Evolutionary conservation across 2,888 invertebrate species (phyloP), one percentile per base, ranked within the genome.

Genomic region (Abscondita cerata): DNA sequence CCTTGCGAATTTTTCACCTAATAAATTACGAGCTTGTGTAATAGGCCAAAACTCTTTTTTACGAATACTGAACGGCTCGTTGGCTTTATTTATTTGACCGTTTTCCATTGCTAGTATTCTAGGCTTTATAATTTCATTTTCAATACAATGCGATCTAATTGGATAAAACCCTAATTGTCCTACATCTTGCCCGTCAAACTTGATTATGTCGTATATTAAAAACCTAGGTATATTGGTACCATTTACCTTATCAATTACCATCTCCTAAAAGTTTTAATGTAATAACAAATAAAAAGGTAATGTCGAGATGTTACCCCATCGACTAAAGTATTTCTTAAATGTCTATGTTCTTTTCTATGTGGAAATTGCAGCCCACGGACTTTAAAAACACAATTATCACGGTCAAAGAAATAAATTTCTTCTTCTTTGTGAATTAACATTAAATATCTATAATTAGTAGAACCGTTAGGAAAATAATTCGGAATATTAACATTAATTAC

Each of bases 201-300:
- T 86, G 33, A 99, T 87, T 55, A 98, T 90, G 76, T 99, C 99
- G 76, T 99, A 99, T 41, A 95, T 93, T 64, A 99, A 85, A 80
- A 92, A 98, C 44, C 99, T 86, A 0, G 97, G 96, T 70, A 91
- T 89, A 62, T 87, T 85, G 71, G 85, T 81, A 0, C 89, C 92
- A 8, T 87, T 80, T 11, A 89, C 90, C 81, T 89, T 91, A 77
- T 98, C 98, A 67, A 96, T 89, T 9, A 98, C 96, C 96, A 98
- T 95, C 87, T 98, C 98, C 96, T 96, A 77, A 44, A 83, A 83
- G 12, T 11, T 54, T 11, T 9, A 54, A n/a, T 38, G n/a, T 1
- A 38, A 34, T 4, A 19, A 13, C 15, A 36, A 48, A 44, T 15
- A 44, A 9, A 13, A 16, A 15, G 13, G 2, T 8, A 34, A n/a